phyloP scores from a whole-genome alignment of 2,888 invertebrate species.

The Prenolepis imparis region DNA sequence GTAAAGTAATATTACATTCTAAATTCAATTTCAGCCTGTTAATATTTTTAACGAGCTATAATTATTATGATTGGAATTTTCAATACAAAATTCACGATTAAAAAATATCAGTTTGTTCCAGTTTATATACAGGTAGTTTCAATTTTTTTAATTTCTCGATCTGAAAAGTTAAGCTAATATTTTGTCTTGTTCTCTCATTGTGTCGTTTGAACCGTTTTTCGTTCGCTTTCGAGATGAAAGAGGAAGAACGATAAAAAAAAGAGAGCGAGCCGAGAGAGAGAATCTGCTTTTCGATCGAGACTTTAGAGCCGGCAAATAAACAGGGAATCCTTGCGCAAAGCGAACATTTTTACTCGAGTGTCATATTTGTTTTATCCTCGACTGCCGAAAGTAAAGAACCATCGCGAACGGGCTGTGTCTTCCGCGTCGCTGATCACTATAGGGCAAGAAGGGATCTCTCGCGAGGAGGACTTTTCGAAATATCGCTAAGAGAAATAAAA shows the following conservation, averaged over 20 bases:
- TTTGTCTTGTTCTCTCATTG: neutral
- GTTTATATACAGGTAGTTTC: neutral
- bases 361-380: conserved; percentile 47
- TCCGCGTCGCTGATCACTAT: conserved; percentile 43
- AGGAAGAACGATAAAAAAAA: conserved; percentile 14
- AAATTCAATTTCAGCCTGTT: neutral
- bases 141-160: conserved; percentile 36
- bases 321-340: conserved; percentile 47
- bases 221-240: conserved; percentile 19
- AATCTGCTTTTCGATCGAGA: conserved; percentile 42
- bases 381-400: conserved; percentile 40
- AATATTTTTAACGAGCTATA: neutral
- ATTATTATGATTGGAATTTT: neutral
- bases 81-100: neutral
- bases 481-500: conserved; percentile 50
- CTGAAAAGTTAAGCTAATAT: conserved; percentile 43
- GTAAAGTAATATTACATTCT: neutral
- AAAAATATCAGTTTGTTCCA: conserved; percentile 22
- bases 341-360: conserved; percentile 31
- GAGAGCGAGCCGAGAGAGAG: too few relatives aligned
- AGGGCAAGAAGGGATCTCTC: conserved; percentile 29
- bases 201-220: conserved; percentile 39
- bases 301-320: conserved; percentile 53
- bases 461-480: conserved; percentile 48
- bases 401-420: conserved; percentile 34